Percentiles rank a stretch among this genome's conserved stretches.
phyloP scores from a whole-genome alignment of 2,888 invertebrate genomes.

The Hyposoter dolosus region DNA sequence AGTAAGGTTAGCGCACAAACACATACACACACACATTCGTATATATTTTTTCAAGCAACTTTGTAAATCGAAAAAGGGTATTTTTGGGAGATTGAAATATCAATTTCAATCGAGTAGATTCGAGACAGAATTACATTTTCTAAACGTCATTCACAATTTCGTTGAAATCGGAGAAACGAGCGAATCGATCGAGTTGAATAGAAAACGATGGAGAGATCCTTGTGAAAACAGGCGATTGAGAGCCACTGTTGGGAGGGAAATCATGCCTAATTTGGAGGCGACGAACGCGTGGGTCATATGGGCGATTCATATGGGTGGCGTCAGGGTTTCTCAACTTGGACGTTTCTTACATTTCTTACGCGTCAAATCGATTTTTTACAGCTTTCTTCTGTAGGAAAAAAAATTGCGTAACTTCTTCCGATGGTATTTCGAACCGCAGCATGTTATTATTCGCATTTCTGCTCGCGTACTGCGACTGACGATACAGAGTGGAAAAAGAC shows the following conservation, averaged over 20 bases:
- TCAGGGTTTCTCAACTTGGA: constrained; percentile 66
- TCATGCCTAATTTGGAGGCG: constrained; percentile 82
- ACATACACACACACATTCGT: not conserved
- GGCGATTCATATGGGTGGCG: constrained; percentile 74
- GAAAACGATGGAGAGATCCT: not conserved
- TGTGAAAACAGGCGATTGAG: constrained; percentile 68
- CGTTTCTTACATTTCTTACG: constrained; percentile 40
- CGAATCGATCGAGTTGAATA: not conserved
- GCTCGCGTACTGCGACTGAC: not conserved
- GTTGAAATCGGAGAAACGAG: not conserved
- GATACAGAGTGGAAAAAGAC: no score
- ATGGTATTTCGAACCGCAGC: not conserved
- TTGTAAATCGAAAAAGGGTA: not conserved
- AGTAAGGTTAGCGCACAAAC: not conserved
- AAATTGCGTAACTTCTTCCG: not conserved
- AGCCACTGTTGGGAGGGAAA: constrained; percentile 79
- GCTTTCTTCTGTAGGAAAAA: not conserved
- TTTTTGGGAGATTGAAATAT: not conserved
- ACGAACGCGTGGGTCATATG: constrained; percentile 77
- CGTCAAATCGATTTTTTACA: constrained; percentile 42
- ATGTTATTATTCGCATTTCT: not conserved
- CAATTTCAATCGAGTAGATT: not conserved
- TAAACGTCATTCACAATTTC: not conserved
- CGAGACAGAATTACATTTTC: not conserved
- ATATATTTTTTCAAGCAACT: not conserved